Percentiles rank a stretch among this genome's conserved stretches.
These are phyloP conservation scores for Hydriomena furcata DNA, from an alignment of 2,888 invertebrate species.

Conservation along the genomic window DNA sequence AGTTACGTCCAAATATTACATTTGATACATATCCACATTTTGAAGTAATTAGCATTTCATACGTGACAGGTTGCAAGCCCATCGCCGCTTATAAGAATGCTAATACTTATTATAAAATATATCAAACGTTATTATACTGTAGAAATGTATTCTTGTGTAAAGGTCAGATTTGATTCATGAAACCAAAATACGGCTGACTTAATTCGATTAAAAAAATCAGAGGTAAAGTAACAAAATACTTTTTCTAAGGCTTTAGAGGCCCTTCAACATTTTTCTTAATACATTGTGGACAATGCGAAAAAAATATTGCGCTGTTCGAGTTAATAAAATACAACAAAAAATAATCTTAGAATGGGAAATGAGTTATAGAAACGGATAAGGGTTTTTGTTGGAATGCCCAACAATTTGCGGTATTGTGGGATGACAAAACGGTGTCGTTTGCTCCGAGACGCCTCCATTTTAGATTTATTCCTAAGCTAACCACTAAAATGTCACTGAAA, in stretches of 20 bases:
- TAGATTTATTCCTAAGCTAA: constrained; percentile 24
- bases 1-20: no score
- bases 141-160: no score
- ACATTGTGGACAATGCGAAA: constrained; percentile 1
- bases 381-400: constrained; percentile 40
- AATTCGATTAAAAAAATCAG: no score
- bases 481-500: constrained; percentile 11
- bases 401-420: constrained; percentile 62
- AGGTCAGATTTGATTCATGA: no score
- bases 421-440: constrained; percentile 66
- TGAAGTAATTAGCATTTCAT: no score
- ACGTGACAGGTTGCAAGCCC: no score
- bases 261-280: not conserved
- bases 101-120: no score
- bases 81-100: no score
- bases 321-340: constrained; percentile 31
- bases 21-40: no score
- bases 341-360: constrained; percentile 25
- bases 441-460: constrained; percentile 38
- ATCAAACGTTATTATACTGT: no score
- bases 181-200: no score
- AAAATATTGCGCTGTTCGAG: constrained; percentile 7
- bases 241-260: not conserved
- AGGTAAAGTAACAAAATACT: no score
- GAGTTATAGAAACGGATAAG: constrained; percentile 34